Conservation (phyloP, 2,888 invertebrate species). For the Lasioglossum villosulum region DNA sequence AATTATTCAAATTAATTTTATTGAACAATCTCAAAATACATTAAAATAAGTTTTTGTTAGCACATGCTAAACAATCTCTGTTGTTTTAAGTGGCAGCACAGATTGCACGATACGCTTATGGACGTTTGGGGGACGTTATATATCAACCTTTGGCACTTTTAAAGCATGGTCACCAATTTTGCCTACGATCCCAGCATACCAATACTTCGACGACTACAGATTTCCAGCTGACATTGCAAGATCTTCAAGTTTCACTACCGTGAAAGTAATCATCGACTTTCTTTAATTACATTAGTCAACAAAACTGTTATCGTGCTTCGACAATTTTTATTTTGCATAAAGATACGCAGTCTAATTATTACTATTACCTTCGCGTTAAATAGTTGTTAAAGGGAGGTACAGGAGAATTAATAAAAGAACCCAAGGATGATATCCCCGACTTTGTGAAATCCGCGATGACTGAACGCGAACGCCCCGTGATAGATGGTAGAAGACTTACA, state of each 20-base stretch:
- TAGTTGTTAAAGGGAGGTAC: slow-evolving; percentile 84
- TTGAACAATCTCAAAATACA: too few relatives aligned
- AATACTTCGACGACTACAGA: slow-evolving; percentile 85
- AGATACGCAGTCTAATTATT: background rate
- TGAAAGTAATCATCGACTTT: slow-evolving; percentile 86
- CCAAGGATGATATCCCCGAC: slow-evolving; percentile 82
- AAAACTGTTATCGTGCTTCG: background rate
- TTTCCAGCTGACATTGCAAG: slow-evolving; percentile 91
- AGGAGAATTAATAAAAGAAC: slow-evolving; percentile 84
- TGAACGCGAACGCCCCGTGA: slow-evolving; percentile 57
- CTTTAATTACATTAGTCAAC: background rate
- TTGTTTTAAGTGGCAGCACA: slow-evolving; percentile 86
- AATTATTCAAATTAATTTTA: too few relatives aligned
- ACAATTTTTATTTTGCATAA: background rate
- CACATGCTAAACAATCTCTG: background rate
- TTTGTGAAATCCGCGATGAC: slow-evolving; percentile 79
- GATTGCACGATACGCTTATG: slow-evolving; percentile 91
- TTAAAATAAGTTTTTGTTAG: background rate
- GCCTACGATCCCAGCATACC: slow-evolving; percentile 83
- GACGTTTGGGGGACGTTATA: slow-evolving; percentile 89
- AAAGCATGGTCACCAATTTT: slow-evolving; percentile 87
- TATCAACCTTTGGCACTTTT: slow-evolving; percentile 91
- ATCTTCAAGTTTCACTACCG: slow-evolving; percentile 91
- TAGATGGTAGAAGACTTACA: slow-evolving; percentile 86
- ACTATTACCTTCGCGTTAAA: background rate